These are phyloP conservation scores for Squalus acanthias DNA, from an alignment of 2,797 vertebrate genomes.

Conservation along the genomic window DNA sequence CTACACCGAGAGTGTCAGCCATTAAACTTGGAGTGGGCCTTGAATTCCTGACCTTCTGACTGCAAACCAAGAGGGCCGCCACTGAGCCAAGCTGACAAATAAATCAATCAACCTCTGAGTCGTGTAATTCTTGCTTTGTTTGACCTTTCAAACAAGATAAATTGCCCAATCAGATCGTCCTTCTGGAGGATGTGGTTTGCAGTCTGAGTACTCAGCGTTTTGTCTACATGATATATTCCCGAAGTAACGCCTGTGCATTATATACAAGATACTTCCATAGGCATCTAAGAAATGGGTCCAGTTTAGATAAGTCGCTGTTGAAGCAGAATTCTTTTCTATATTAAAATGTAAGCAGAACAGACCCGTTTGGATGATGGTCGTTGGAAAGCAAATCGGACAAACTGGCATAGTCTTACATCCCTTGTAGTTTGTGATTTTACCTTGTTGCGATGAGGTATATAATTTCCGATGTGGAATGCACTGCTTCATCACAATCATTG, in stretches of 20 bases:
- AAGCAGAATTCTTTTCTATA: background rate
- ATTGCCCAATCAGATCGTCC: background rate
- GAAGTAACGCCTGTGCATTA: background rate
- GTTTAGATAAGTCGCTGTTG: background rate
- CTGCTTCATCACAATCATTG: background rate
- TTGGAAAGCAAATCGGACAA: background rate
- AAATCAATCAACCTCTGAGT: background rate
- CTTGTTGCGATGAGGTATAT: background rate
- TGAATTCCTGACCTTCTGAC: background rate
- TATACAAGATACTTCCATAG: background rate
- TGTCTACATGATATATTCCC: background rate
- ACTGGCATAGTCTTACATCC: background rate
- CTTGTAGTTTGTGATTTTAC: background rate
- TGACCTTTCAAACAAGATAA: background rate
- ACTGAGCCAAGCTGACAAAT: background rate
- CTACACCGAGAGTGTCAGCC: background rate
- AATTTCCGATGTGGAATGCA: background rate
- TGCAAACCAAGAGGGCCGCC: background rate
- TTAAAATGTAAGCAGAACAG: background rate
- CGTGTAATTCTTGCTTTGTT: background rate
- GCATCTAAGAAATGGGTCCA: background rate
- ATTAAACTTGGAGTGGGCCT: background rate
- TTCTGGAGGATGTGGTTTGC: conserved; percentile 1
- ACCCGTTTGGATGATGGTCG: background rate
- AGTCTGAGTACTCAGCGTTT: background rate